These are phyloP conservation scores for Cyprinodon tularosa DNA, from an alignment of 2,113 vertebrate species.

Conservation along the genomic window DNA sequence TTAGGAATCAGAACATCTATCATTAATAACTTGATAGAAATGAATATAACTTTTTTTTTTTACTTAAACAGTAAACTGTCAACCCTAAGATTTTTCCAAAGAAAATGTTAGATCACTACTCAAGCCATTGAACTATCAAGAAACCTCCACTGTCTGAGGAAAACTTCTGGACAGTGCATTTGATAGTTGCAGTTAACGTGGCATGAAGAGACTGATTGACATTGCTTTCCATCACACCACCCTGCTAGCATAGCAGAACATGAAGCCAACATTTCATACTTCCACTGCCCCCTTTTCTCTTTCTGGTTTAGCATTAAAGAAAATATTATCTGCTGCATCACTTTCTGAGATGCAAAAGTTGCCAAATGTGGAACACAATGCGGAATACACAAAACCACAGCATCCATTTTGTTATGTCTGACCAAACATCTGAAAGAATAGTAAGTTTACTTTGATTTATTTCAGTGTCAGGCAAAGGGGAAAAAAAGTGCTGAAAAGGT, in stretches of 20 bases:
- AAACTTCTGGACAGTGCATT: background rate
- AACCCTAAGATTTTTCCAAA: background rate
- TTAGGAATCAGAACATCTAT: background rate
- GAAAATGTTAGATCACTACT: background rate
- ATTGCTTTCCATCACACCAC: background rate
- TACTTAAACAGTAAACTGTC: background rate
- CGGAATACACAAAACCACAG: constrained; percentile 19
- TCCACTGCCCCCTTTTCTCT: background rate
- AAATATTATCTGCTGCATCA: constrained; percentile 12
- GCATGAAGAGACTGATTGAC: background rate
- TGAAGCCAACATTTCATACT: constrained; percentile 4
- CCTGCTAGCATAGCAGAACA: background rate
- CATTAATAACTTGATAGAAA: background rate
- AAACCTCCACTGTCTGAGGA: background rate
- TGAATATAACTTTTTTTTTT: background rate
- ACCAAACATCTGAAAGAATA: constrained; percentile 37
- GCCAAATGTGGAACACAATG: constrained; percentile 22
- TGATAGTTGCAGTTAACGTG: constrained; percentile 2
- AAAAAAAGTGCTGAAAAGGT: constrained; percentile 47
- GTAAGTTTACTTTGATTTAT: constrained; percentile 53
- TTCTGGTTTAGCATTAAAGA: constrained; percentile 5
- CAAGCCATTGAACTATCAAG: background rate
- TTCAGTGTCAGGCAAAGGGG: constrained; percentile 14
- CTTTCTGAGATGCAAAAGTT: constrained; percentile 28
- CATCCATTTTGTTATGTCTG: constrained; percentile 27